Conservation (phyloP, 2,797 vertebrate genomes). For the Vipera latastei region DNA sequence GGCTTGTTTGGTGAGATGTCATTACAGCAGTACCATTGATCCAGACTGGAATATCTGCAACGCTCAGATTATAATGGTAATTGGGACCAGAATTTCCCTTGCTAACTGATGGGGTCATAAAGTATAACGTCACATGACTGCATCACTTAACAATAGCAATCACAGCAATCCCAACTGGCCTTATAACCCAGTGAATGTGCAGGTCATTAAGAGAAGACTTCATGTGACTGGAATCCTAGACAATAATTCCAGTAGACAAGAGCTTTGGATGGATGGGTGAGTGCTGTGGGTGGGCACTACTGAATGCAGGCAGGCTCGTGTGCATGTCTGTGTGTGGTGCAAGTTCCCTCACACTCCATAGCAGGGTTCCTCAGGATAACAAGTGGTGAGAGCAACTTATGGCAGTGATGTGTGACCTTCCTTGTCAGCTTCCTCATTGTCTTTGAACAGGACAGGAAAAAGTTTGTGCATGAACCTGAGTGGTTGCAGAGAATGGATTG, state of each 20-base stretch:
- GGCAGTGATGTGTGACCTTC: not conserved
- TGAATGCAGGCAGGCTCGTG: not conserved
- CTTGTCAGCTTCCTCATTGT: not conserved
- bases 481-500: not conserved
- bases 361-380: not conserved
- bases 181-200: not conserved
- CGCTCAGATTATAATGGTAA: not conserved
- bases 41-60: not conserved
- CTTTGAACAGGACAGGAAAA: not conserved
- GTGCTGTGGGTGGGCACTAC: not conserved
- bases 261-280: not conserved
- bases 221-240: not conserved
- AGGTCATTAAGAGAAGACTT: not conserved
- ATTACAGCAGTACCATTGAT: not conserved
- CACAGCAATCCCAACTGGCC: not conserved
- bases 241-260: not conserved
- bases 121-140: not conserved
- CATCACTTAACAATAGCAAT: not conserved
- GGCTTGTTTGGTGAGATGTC: not conserved
- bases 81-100: not conserved
- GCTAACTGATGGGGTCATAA: not conserved
- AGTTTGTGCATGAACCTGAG: not conserved
- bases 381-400: not conserved
- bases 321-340: not conserved
- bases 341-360: not conserved